A percentile compares a stretch with the other conserved stretches of the same genome.
Evolutionary conservation across 2,797 vertebrate genomes (phyloP).

Genomic region (Sparus aurata): DNA sequence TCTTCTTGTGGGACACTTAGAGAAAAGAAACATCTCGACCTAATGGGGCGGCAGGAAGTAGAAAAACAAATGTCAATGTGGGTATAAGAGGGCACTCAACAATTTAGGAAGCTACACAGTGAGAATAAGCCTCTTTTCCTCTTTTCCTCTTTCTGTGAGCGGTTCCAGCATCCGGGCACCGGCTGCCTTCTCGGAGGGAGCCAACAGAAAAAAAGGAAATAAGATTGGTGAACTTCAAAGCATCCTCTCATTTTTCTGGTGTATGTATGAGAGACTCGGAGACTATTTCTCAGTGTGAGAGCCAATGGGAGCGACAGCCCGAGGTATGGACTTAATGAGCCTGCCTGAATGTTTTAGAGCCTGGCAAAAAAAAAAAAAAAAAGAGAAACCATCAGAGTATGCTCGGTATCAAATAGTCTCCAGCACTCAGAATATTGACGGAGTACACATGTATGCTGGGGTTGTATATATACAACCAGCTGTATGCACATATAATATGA

Average conservation of each 20-base stretch:
- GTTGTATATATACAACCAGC: background rate
- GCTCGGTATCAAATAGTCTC: constrained; percentile 56
- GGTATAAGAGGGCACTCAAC: constrained; percentile 31
- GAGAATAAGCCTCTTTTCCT: constrained; percentile 57
- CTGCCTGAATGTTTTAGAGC: constrained; percentile 77
- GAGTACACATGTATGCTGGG: constrained; percentile 42
- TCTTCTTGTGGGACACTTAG: constrained; percentile 12
- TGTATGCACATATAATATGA: constrained; percentile 14
- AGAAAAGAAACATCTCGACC: constrained; percentile 11
- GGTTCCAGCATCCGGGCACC: constrained; percentile 56
- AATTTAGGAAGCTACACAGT: constrained; percentile 39
- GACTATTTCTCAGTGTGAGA: constrained; percentile 72
- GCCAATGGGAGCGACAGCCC: constrained; percentile 75
- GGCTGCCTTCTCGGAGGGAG: constrained; percentile 66
- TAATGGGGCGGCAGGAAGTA: constrained; percentile 14
- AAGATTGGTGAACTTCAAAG: constrained; percentile 80
- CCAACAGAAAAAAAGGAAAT: constrained; percentile 53
- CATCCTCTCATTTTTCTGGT: constrained; percentile 75
- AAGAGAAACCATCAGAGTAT: constrained; percentile 45
- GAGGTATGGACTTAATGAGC: constrained; percentile 80
- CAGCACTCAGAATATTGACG: constrained; percentile 34
- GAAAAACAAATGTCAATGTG: constrained; percentile 22
- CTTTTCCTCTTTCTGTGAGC: constrained; percentile 48
- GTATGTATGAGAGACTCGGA: constrained; percentile 67
- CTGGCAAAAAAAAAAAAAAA: constrained; percentile 59